Evolutionary conservation across 2,888 invertebrate species (phyloP), one percentile per base, ranked within the genome.

Genomic region (Pyrrhia umbra): DNA sequence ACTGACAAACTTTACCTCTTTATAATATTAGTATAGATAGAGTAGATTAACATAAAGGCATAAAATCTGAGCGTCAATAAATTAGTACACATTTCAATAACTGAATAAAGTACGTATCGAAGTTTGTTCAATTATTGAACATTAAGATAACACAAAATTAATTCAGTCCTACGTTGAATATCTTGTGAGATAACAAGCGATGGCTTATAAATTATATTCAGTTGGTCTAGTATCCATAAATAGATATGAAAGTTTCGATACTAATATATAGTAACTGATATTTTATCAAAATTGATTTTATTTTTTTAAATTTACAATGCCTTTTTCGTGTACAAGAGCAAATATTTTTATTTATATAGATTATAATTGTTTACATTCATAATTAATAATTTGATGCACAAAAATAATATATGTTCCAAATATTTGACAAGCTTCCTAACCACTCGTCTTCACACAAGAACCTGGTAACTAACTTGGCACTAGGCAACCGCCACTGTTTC

Each of bases 391-490:
- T 23, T 23, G 2, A 2, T 23, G 6, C 6, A 27, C 9, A 27
- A 27, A 27, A 27, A 27, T 9, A 10, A 10, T 34, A 0, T 34
- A 23, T 23, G 23, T 23, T 23, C n/a, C n/a, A 34, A 34, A 34
- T 3, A 15, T 5, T 6, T 1, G 37, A 54, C 56, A 10, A 27
- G 18, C 37, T 21, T 27, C 2, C 10, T 4, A 15, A 6, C 42
- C 23, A 42, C 47, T 25, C 51, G 50, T 64, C 72, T 64, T 10
- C 6, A n/a, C 16, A 30, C 16, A 61, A 60, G 68, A 52, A 61
- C 56, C 61, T 66, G 59, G 71, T 56, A 75, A 79, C 77, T 76
- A 86, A 85, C 80, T 86, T 85, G 70, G 66, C 64, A 71, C 65
- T 57, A 69, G 65, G 58, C 61, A 70, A 80, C 79, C 79, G 61